Evolutionary conservation across 2,113 vertebrate species (phyloP).

Genomic region (Shinisaurus crocodilurus): DNA sequence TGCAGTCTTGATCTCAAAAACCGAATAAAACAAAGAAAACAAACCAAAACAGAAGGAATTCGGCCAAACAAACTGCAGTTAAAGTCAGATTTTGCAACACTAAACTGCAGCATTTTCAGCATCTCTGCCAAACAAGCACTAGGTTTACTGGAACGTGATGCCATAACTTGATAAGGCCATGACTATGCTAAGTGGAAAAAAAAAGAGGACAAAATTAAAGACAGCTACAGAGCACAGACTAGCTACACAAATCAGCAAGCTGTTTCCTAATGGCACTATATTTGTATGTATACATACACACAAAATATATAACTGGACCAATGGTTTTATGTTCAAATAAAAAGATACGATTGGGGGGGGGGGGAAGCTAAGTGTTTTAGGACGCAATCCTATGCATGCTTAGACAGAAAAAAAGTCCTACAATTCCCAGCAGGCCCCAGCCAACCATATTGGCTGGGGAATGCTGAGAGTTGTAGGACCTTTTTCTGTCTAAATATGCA

Average conservation of each 20-base stretch:
- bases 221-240: constrained; percentile 87
- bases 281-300: constrained; percentile 65
- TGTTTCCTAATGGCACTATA: constrained; percentile 79
- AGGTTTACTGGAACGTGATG: constrained; percentile 79
- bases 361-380: constrained; percentile 75
- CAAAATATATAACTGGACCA: constrained; percentile 48
- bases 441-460: too few species aligned
- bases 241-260: constrained; percentile 88
- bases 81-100: constrained; percentile 82
- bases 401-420: too few species aligned
- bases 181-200: constrained; percentile 81
- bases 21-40: constrained; percentile 82
- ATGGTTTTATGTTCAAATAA: constrained; percentile 67
- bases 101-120: constrained; percentile 84
- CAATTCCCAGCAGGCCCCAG: too few species aligned
- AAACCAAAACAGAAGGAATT: constrained; percentile 84
- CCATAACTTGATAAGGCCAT: constrained; percentile 79
- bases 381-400: too few species aligned
- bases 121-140: constrained; percentile 83
- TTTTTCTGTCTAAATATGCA: too few species aligned
- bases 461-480: too few species aligned
- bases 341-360: constrained; percentile 66
- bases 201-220: constrained; percentile 83
- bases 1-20: constrained; percentile 76
- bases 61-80: constrained; percentile 85